These are phyloP conservation scores for Mystacides longicornis DNA, from an alignment of 2,888 invertebrate genomes.

Conservation along the genomic window DNA sequence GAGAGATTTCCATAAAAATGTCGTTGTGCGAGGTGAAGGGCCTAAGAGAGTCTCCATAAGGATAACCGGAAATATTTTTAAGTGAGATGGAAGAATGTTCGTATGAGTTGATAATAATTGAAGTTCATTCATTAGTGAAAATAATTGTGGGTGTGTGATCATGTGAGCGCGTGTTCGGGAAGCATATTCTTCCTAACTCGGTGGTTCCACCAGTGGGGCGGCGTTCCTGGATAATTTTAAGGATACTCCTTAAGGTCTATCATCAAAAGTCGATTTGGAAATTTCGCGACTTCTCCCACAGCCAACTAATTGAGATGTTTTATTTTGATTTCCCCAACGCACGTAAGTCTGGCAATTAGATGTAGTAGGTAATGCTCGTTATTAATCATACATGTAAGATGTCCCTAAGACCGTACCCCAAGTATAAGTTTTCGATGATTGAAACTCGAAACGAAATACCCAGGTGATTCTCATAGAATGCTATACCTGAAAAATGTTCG, in stretches of 20 bases:
- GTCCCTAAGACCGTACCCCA: too few relatives aligned
- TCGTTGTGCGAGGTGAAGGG: too few relatives aligned
- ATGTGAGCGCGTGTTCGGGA: not conserved
- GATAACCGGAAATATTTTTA: too few relatives aligned
- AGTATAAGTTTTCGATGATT: too few relatives aligned
- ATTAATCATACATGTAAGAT: conserved; percentile 5
- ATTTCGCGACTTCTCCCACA: conserved; percentile 1
- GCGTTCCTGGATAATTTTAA: not conserved
- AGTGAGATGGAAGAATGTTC: too few relatives aligned
- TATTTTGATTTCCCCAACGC: not conserved
- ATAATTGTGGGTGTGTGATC: not conserved
- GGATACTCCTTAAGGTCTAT: not conserved
- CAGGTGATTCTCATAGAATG: too few relatives aligned
- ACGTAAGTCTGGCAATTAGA: conserved; percentile 3
- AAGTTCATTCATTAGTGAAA: too few relatives aligned
- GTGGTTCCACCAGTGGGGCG: not conserved
- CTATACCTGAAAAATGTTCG: too few relatives aligned
- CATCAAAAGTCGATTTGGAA: conserved; percentile 5
- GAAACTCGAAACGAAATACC: too few relatives aligned
- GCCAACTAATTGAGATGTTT: conserved; percentile 4
- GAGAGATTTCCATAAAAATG: too few relatives aligned
- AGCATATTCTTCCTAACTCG: not conserved
- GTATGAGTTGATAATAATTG: too few relatives aligned
- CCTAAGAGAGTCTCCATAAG: too few relatives aligned
- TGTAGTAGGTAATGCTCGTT: not conserved